phyloP scores from a whole-genome alignment of 2,797 vertebrate genomes.

The Danionella dracula region DNA sequence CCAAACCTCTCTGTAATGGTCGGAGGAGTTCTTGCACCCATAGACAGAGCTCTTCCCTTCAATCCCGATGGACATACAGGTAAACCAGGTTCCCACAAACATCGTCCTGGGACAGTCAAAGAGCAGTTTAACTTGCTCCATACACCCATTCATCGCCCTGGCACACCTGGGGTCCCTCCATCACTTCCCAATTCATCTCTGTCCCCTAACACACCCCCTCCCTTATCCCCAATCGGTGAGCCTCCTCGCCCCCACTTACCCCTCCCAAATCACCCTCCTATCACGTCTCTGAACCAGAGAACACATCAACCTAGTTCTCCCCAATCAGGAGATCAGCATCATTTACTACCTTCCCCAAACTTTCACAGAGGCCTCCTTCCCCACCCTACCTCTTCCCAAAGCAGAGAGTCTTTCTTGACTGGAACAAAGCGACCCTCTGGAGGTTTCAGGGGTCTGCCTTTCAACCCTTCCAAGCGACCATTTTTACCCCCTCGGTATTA shows the following conservation, averaged over 20 bases:
- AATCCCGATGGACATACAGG: too few relatives aligned
- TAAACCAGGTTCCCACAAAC: too few relatives aligned
- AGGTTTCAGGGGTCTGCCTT: constrained; percentile 71
- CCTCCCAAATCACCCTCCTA: constrained; percentile 62
- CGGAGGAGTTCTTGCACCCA: constrained; percentile 66
- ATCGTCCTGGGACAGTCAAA: constrained; percentile 79
- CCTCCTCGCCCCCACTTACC: constrained; percentile 25
- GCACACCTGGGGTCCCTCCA: constrained; percentile 64
- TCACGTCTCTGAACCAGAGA: constrained; percentile 45
- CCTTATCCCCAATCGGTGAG: constrained; percentile 62
- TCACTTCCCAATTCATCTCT: constrained; percentile 64
- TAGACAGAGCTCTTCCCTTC: constrained; percentile 63
- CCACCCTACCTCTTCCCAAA: constrained; percentile 61
- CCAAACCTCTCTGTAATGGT: constrained; percentile 69
- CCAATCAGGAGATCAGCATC: constrained; percentile 57
- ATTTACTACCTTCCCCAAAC: constrained; percentile 61
- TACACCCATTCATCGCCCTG: constrained; percentile 68
- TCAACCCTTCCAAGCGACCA: constrained; percentile 87
- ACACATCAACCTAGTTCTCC: constrained; percentile 44
- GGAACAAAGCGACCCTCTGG: constrained; percentile 79
- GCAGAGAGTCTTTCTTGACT: constrained; percentile 67
- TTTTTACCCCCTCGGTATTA: constrained; percentile 93
- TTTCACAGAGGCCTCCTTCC: constrained; percentile 61
- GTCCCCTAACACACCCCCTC: constrained; percentile 55
- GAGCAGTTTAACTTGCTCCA: constrained; percentile 75